A percentile compares a stretch with the other conserved stretches of the same genome.
phyloP scores from a whole-genome alignment of 2,113 vertebrate genomes.

The Leptocoma aspasia region DNA sequence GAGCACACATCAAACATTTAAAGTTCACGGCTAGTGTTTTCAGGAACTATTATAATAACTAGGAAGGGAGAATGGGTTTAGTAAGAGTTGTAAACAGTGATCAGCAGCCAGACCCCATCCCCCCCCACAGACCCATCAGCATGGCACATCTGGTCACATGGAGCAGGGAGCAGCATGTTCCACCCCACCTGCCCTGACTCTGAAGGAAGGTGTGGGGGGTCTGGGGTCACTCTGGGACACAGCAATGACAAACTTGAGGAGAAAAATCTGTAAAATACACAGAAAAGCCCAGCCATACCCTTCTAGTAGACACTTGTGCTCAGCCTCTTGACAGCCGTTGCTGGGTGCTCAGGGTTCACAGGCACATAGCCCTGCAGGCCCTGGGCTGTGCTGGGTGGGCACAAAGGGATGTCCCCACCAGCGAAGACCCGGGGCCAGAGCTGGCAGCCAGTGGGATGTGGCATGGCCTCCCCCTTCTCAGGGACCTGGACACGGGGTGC shows the following conservation, averaged over 20 bases:
- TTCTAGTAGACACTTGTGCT: fast-evolving
- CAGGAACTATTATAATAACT: constrained; percentile 30
- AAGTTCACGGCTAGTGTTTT: background rate
- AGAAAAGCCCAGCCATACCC: background rate
- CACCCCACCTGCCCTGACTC: background rate
- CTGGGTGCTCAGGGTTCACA: background rate
- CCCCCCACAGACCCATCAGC: constrained; percentile 8
- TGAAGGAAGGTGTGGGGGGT: background rate
- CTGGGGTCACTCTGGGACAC: background rate
- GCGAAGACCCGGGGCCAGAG: fast-evolving
- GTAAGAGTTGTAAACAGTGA: background rate
- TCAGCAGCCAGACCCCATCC: background rate
- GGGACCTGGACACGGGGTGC: fast-evolving
- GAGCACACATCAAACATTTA: constrained; percentile 19
- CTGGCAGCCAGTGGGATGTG: background rate
- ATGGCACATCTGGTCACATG: background rate
- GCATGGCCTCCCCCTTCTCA: background rate
- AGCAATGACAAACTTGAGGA: background rate
- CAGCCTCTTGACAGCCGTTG: fast-evolving
- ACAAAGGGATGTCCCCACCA: background rate
- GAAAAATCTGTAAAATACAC: background rate
- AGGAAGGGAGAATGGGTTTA: constrained; percentile 11
- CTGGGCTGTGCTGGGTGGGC: background rate
- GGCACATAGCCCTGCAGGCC: background rate
- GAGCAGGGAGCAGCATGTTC: background rate